Evolutionary conservation across 2,888 invertebrate species (phyloP).

Genomic region (Ypsolopha sequella): DNA sequence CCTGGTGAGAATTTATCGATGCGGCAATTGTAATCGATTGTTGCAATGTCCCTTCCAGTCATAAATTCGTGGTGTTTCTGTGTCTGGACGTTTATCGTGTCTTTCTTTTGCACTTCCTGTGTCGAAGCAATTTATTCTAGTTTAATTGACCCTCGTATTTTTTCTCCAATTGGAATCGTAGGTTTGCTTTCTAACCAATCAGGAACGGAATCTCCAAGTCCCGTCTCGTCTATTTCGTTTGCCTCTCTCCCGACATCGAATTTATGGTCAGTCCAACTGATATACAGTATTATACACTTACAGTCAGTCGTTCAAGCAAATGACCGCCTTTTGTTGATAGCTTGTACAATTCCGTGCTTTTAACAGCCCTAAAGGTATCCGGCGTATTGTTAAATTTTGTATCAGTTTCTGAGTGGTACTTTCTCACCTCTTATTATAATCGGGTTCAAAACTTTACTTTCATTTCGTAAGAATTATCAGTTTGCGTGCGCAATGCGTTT

Average conservation of each 20-base stretch:
- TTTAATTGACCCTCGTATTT: background rate
- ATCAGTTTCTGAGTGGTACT: slow-evolving; percentile 3
- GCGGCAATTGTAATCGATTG: slow-evolving; percentile 39
- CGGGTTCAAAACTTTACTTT: background rate
- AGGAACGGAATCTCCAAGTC: slow-evolving; percentile 4
- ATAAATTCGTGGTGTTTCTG: slow-evolving; percentile 24
- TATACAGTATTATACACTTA: slow-evolving; percentile 13
- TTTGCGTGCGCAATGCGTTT: background rate
- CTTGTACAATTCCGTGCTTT: slow-evolving; percentile 5
- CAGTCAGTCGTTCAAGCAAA: slow-evolving; percentile 20
- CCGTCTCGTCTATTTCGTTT: slow-evolving; percentile 4
- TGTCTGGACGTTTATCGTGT: slow-evolving; percentile 15
- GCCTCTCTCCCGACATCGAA: background rate
- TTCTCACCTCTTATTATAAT: slow-evolving; percentile 2
- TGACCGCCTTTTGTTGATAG: slow-evolving; percentile 26
- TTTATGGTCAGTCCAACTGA: slow-evolving; percentile 12
- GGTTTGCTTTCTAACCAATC: background rate
- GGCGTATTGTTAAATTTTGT: slow-evolving; percentile 1
- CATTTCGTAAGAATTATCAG: background rate
- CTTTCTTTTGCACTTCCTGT: slow-evolving; percentile 11
- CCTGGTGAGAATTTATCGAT: slow-evolving; percentile 32
- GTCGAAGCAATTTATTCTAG: background rate
- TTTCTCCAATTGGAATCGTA: background rate
- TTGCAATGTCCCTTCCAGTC: slow-evolving; percentile 32
- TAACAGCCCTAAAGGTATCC: slow-evolving; percentile 5